Evolutionary conservation across 1,140 invertebrate genomes (phyloP).

Genomic region (Coenobita brevimanus): DNA sequence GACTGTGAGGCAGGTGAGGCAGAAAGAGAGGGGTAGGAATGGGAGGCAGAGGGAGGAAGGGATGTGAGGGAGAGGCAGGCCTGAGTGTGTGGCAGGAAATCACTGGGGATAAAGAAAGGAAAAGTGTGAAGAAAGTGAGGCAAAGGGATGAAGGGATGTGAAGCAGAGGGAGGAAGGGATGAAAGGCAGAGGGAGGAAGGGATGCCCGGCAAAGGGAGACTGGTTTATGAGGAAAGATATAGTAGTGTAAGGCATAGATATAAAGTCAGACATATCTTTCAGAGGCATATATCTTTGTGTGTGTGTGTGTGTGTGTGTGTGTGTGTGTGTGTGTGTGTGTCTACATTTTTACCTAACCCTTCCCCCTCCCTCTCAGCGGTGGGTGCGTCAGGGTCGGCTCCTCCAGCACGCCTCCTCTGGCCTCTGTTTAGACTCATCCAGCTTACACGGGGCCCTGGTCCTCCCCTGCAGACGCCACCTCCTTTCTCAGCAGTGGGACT

Average conservation of each 20-base stretch:
- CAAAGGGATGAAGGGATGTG: no score
- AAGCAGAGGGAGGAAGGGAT: background rate
- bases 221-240: background rate
- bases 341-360: no score
- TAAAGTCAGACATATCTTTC: background rate
- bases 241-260: background rate
- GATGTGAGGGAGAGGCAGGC: background rate
- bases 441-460: constrained; percentile 49
- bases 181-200: background rate
- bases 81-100: background rate
- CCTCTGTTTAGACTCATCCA: constrained; percentile 69
- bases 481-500: constrained; percentile 71
- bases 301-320: constrained; percentile 5
- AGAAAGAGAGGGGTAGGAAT: background rate
- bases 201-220: background rate
- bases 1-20: no score
- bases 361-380: constrained; percentile 67
- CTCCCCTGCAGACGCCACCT: constrained; percentile 68
- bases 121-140: no score
- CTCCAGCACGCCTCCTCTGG: constrained; percentile 66
- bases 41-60: background rate
- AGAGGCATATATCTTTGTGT: background rate
- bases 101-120: background rate
- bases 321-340: background rate
- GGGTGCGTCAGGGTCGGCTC: constrained; percentile 69